These are phyloP conservation scores for Sepiola atlantica DNA, from an alignment of 2,888 invertebrate species.

Conservation along the genomic window DNA sequence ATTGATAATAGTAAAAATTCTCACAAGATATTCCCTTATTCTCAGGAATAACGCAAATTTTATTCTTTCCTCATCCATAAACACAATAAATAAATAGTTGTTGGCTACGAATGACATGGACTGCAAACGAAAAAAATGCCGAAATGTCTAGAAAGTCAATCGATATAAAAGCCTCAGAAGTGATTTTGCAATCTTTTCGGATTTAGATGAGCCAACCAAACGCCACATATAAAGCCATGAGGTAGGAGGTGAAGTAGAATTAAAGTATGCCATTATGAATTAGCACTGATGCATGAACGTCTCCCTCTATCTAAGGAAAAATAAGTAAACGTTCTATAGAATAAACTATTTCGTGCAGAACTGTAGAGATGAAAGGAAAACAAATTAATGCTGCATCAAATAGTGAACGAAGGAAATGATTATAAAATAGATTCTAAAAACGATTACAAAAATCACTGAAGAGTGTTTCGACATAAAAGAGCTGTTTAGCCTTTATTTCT, in stretches of 20 bases:
- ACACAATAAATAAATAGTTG: not conserved
- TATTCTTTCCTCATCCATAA: not conserved
- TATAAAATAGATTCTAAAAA: not conserved
- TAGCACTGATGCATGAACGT: not conserved
- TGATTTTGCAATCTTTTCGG: constrained; percentile 32
- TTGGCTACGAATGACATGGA: not conserved
- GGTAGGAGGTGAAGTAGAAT: not conserved
- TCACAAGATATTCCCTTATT: not conserved
- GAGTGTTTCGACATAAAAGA: not conserved
- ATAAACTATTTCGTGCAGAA: constrained; percentile 10
- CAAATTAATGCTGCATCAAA: not conserved
- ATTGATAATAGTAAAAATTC: not conserved
- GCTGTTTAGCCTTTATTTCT: not conserved
- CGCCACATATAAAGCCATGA: constrained; percentile 15
- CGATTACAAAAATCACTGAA: not conserved
- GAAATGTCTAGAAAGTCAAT: constrained; percentile 4
- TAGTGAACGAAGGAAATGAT: not conserved
- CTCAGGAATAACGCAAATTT: not conserved
- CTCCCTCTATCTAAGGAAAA: not conserved
- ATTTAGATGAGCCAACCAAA: constrained; percentile 32
- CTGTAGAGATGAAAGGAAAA: not conserved
- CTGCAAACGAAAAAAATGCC: not conserved
- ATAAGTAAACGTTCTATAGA: not conserved
- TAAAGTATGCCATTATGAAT: constrained; percentile 12
- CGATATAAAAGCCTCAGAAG: constrained; percentile 13